Evolutionary conservation across 2,113 vertebrate genomes (phyloP).

Genomic region (Cyprinodon variegatus): DNA sequence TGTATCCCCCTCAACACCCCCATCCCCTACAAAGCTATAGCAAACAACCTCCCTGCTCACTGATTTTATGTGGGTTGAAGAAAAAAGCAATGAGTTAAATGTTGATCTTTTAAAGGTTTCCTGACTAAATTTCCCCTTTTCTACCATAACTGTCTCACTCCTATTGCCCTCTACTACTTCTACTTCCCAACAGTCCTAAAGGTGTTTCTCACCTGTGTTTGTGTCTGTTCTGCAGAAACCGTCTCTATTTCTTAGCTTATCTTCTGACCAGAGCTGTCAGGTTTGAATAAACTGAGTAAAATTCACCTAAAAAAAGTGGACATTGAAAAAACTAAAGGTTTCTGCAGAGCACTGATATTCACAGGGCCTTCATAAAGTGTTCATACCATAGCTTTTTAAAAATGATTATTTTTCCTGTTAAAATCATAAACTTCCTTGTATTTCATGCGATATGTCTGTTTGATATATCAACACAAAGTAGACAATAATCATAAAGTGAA

Average conservation of each 20-base stretch:
- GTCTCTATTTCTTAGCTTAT: slow-evolving; percentile 3
- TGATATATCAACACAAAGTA: too few relatives aligned
- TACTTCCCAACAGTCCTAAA: slow-evolving; percentile 7
- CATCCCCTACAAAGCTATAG: slow-evolving; percentile 31
- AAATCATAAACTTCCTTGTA: too few relatives aligned
- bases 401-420: too few relatives aligned
- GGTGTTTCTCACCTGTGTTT: slow-evolving; percentile 22
- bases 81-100: slow-evolving; percentile 16
- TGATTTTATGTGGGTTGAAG: slow-evolving; percentile 20
- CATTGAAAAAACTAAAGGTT: slow-evolving; percentile 4
- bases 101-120: not conserved
- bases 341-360: slow-evolving; percentile 29
- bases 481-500: too few relatives aligned
- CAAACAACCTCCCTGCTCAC: slow-evolving; percentile 17
- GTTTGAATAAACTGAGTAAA: not conserved
- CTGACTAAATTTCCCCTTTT: slow-evolving; percentile 22
- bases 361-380: too few relatives aligned
- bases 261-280: slow-evolving; percentile 4
- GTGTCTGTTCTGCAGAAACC: slow-evolving; percentile 36
- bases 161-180: slow-evolving; percentile 22
- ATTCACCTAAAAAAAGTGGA: not conserved
- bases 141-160: slow-evolving; percentile 9
- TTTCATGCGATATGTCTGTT: too few relatives aligned
- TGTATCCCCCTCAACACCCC: not conserved
- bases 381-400: too few relatives aligned